Percentiles rank a stretch among this genome's conserved stretches.
Conservation (phyloP, 2,113 vertebrate genomes). For the human region DNA sequence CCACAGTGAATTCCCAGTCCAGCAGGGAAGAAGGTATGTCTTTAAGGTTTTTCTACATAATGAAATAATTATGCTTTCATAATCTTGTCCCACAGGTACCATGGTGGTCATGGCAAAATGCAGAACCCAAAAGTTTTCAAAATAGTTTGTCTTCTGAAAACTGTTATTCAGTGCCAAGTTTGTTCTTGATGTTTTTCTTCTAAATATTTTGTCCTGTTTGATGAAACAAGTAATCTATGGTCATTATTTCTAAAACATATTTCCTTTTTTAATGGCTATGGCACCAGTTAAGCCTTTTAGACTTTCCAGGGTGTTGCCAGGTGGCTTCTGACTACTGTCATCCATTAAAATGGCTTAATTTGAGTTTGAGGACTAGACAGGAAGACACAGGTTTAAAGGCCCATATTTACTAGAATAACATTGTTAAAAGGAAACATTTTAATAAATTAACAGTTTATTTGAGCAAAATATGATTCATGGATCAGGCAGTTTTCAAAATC, state of each 20-base stretch:
- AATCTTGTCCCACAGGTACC: not conserved
- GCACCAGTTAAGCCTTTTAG: not conserved
- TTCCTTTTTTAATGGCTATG: not conserved
- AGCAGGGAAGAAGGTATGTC: not conserved
- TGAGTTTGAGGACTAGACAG: not conserved
- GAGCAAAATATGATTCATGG: not conserved
- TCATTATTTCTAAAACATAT: not conserved
- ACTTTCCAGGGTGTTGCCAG: not conserved
- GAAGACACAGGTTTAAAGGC: not conserved
- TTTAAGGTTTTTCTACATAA: not conserved
- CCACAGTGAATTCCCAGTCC: not conserved
- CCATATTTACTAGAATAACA: not conserved
- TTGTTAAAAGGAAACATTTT: not conserved
- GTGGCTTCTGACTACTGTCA: not conserved
- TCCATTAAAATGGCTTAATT: not conserved
- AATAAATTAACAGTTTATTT: not conserved
- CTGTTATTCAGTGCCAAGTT: not conserved
- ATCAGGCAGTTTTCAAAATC: not conserved
- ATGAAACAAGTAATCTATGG: not conserved
- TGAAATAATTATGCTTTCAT: not conserved
- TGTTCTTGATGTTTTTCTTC: not conserved
- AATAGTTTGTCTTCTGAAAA: not conserved
- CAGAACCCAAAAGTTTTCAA: not conserved
- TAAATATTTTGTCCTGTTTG: not conserved
- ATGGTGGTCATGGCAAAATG: not conserved